These are phyloP conservation scores for Lutraria rhynchaena DNA, from an alignment of 1,140 invertebrate species.

Conservation along the genomic window DNA sequence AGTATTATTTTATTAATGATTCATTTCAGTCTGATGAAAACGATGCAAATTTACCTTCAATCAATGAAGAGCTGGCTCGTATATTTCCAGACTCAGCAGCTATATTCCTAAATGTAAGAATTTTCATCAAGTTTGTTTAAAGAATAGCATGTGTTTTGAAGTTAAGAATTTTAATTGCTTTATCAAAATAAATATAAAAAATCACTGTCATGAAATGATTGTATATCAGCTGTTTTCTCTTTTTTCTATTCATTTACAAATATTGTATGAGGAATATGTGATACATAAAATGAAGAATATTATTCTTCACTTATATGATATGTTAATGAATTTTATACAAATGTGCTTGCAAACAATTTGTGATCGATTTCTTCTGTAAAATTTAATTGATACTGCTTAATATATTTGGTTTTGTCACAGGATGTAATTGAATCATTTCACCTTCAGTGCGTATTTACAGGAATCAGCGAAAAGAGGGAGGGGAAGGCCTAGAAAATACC, in stretches of 20 bases:
- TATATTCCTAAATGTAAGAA: background rate
- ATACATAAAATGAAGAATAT: background rate
- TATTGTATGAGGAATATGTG: background rate
- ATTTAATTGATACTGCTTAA: background rate
- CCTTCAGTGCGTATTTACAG: background rate
- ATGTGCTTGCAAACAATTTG: background rate
- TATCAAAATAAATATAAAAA: background rate
- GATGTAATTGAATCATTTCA: background rate
- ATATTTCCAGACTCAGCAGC: slow-evolving; percentile 16
- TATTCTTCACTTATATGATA: background rate
- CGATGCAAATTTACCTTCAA: no score
- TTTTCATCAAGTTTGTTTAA: background rate
- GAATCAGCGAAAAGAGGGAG: background rate
- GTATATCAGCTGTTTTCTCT: no score
- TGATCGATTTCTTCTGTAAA: background rate
- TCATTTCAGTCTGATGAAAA: no score
- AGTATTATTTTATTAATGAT: no score
- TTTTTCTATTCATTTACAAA: background rate
- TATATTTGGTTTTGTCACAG: background rate
- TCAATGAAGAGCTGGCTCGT: slow-evolving; percentile 10
- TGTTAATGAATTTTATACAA: background rate
- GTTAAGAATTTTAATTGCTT: background rate
- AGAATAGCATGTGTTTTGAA: background rate
- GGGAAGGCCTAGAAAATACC: slow-evolving; percentile 8
- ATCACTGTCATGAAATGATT: no score